Conservation (phyloP, 2,797 vertebrate species). For the Enteromius treurensis region DNA sequence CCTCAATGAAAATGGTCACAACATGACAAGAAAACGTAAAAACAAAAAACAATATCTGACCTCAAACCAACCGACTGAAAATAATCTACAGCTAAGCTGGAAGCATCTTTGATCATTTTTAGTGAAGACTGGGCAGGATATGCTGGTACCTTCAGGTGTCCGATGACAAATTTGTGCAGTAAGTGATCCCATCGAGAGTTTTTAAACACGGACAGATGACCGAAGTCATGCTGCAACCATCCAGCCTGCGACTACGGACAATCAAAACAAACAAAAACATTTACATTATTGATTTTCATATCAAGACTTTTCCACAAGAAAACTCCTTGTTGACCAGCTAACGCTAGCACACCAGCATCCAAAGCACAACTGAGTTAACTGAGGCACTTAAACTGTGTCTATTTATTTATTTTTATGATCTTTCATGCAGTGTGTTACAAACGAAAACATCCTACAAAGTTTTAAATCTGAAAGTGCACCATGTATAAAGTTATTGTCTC, state of each 20-base stretch:
- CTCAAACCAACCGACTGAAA: no score
- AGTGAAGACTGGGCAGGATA: background rate
- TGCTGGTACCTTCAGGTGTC: slow-evolving; percentile 88
- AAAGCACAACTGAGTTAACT: background rate
- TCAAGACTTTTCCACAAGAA: background rate
- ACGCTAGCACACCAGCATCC: background rate
- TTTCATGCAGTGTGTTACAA: no score
- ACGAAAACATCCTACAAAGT: no score
- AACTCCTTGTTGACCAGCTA: background rate
- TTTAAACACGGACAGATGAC: slow-evolving; percentile 93
- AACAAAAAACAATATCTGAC: no score
- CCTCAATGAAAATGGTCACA: no score
- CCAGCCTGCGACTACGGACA: slow-evolving; percentile 85
- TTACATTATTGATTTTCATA: background rate
- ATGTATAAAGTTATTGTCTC: no score
- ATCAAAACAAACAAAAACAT: background rate
- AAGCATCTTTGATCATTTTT: background rate
- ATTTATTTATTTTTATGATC: no score
- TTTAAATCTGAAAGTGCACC: background rate
- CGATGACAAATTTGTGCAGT: slow-evolving; percentile 89
- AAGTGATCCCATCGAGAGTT: slow-evolving; percentile 90
- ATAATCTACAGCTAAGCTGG: background rate
- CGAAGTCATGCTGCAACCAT: slow-evolving; percentile 85
- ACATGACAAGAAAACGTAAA: no score
- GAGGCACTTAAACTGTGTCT: no score